Percentiles rank a stretch among this genome's conserved stretches.
Conservation (phyloP, 2,888 invertebrate species). For the Drosophila mercatorum region DNA sequence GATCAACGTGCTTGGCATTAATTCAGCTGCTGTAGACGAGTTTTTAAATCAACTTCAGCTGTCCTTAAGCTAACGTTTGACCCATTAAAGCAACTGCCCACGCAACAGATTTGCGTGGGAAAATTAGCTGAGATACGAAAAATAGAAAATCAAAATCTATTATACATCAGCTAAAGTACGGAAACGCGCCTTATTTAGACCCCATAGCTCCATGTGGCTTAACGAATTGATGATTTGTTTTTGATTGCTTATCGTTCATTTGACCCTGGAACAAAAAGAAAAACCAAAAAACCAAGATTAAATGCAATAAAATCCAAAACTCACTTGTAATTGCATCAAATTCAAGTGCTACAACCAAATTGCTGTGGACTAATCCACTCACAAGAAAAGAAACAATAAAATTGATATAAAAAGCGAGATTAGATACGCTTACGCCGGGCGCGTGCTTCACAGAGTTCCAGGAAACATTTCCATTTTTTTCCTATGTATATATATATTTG, state of each 20-base stretch:
- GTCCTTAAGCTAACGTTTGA: conserved; percentile 29
- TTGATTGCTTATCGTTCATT: conserved; percentile 25
- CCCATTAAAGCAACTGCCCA: conserved; percentile 24
- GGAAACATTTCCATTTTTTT: not conserved
- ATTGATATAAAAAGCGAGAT: conserved; percentile 20
- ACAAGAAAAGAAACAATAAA: conserved; percentile 3
- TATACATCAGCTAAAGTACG: conserved; percentile 1
- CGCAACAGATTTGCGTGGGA: conserved; percentile 43
- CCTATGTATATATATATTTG: conserved; percentile 17
- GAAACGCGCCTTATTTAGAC: conserved; percentile 13
- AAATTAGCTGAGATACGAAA: conserved; percentile 5
- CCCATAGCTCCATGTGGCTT: not conserved
- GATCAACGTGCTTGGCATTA: conserved; percentile 40
- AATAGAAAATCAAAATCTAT: not conserved
- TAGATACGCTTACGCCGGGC: conserved; percentile 37
- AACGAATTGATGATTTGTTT: conserved; percentile 2
- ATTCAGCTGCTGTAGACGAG: not conserved
- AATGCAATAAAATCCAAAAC: conserved; percentile 35
- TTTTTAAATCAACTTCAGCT: not conserved
- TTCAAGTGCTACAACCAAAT: conserved; percentile 33
- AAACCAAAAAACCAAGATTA: conserved; percentile 5
- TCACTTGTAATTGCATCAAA: conserved; percentile 43
- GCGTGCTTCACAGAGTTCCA: conserved; percentile 39
- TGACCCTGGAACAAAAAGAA: conserved; percentile 22
- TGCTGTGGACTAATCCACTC: conserved; percentile 31